Base-by-base conservation (phyloP, 1,140 invertebrate genomes). In the Hylyphantes graminicola region DNA sequence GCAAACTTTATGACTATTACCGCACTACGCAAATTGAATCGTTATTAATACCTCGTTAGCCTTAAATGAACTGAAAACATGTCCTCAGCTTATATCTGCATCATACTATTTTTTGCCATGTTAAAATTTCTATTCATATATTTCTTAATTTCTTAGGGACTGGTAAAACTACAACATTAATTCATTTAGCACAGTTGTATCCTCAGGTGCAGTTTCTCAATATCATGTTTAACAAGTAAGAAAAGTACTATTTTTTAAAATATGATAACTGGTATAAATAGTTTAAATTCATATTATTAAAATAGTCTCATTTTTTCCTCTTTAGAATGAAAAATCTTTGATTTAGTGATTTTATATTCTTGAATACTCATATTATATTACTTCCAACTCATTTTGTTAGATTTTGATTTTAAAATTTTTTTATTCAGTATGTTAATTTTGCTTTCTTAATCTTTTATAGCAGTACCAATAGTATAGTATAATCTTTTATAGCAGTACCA, bases 121-220 rank as follows among this genome's bases (percentile, higher is more conserved):
- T 35, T 35, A 35, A 35, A 35, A 35, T 35, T 1, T 35, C 35
- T 35, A 5, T 35, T 35, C 35, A 35, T 57, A 57, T 35, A 68
- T 80, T 9, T 50, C 50, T 61, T 83, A n/a, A 61, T 75, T 61
- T 61, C 63, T 61, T 81, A 78, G 85, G 7, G 76, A 77, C 68
- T 90, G 90, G 48, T 90, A 91, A n/a, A 86, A 91, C 90, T 9
- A 89, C 90, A 11, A 90, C 90, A 15, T 77, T 91, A 10, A 87
- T 90, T 10, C 86, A 87, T 68, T 89, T 90, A 74, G 89, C 90
- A 5, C 87, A 89, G 81, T 76, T 89, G 48, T 85, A 89, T 67
- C 90, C 90, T 59, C 84, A 87, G 72, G 83, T 87, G 64, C 87
- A 87, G 59, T 90, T 90, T 86, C 86, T 91, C 10, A 86, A 90